Evolutionary conservation across 2,797 vertebrate genomes (phyloP), one percentile per base, ranked within the genome.

Genomic region (Microctenopoma stevenorrisi): DNA sequence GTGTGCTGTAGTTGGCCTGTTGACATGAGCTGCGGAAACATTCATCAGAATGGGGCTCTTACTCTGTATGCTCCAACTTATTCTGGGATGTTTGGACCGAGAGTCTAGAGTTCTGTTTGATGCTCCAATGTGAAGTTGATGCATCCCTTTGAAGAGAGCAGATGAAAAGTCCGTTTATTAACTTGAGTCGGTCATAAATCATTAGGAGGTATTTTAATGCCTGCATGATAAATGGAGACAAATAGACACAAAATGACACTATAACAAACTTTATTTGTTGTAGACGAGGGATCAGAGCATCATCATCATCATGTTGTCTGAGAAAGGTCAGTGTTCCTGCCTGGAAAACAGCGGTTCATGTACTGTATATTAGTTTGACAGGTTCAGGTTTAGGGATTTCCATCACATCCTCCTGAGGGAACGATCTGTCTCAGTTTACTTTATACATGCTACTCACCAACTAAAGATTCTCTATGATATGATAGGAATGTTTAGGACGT

Each of bases 401-500:
- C 43, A 44, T 61, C 28, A 30, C 35, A 67, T 38, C 12, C 10
- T 11, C 56, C 26, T 3, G 13, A 7, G 35, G 35, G 28, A 30
- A 30, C 5, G 5, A 25, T 50, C 13, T 33, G 26, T 42, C 2
- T 60, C 26, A 52, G 6, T 5, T 22, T 10, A 37, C 35, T 37
- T 37, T 42, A 43, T 2, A 9, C 13, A 11, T 56, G 38, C 16
- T 33, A 18, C 40, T 71, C 33, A 50, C 56, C 38, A 46, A 12
- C 16, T 42, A 11, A 57, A 57, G 10, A 56, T 13, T 0, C n/a
- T 33, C 44, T n/a, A 12, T 18, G 16, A 40, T 56, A 6, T 43
- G 42, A 69, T 49, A 13, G 7, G 15, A 25, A 58, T 68, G 48
- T 43, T 75, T 59, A 53, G 60, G 16, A 44, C 44, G 22, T 30